Conservation (phyloP, 2,797 vertebrate genomes). For the Clarias laeviceps region DNA sequence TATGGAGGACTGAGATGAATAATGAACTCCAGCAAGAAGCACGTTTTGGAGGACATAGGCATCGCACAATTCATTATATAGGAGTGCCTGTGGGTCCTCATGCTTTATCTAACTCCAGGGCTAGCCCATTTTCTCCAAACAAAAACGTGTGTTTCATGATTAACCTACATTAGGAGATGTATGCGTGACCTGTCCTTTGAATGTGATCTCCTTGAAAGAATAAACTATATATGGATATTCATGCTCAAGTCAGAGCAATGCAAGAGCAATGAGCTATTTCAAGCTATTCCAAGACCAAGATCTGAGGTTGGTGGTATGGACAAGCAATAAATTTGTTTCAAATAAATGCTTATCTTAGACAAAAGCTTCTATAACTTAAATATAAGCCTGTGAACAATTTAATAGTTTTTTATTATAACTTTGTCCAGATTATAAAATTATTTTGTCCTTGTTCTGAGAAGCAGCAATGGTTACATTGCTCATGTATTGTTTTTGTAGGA, state of each 20-base stretch:
- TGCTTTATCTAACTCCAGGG: conserved; percentile 74
- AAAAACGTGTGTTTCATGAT: conserved; percentile 59
- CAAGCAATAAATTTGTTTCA: not conserved
- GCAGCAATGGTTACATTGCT: conserved; percentile 38
- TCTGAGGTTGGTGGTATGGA: not conserved
- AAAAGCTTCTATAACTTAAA: not conserved
- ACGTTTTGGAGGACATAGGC: conserved; percentile 64
- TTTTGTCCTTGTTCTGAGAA: conserved; percentile 30
- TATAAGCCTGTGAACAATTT: not conserved
- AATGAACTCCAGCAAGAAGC: conserved; percentile 62
- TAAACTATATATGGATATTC: conserved; percentile 47
- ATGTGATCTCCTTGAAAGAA: conserved; percentile 49
- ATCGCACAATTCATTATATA: conserved; percentile 71
- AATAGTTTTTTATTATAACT: conserved; percentile 8
- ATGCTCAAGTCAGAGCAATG: conserved; percentile 34
- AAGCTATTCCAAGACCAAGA: not conserved
- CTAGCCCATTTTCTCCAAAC: conserved; percentile 64
- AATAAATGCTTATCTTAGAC: not conserved
- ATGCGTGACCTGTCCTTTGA: conserved; percentile 59
- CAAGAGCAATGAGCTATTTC: conserved; percentile 32
- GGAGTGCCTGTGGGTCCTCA: conserved; percentile 71
- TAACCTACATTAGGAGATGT: conserved; percentile 65
- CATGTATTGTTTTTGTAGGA: conserved; percentile 34
- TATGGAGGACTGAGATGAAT: conserved; percentile 76
- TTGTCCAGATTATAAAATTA: conserved; percentile 31